phyloP scores from a whole-genome alignment of 2,888 invertebrate species.

The Tribolium freemani region DNA sequence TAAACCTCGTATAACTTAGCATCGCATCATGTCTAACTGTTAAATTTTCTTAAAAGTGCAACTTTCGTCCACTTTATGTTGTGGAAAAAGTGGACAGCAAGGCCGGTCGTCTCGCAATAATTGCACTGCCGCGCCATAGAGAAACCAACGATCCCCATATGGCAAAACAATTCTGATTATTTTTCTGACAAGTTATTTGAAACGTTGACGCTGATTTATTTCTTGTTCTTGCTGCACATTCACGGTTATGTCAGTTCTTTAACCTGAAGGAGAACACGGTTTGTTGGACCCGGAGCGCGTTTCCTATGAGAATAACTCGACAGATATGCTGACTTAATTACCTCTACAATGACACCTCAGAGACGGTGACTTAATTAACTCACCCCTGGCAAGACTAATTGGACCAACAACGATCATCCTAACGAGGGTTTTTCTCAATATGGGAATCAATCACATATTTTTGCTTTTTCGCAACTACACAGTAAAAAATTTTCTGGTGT shows the following conservation, averaged over 20 bases:
- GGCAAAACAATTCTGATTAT: conserved; percentile 25
- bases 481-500: too few relatives aligned
- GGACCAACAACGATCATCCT: too few relatives aligned
- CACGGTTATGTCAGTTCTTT: conserved; percentile 43
- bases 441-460: too few relatives aligned
- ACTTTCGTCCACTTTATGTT: not conserved
- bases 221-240: conserved; percentile 33
- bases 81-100: not conserved
- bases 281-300: conserved; percentile 24
- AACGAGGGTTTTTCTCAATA: too few relatives aligned
- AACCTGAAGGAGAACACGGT: conserved; percentile 41
- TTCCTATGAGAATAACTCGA: conserved; percentile 36
- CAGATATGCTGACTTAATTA: conserved; percentile 4
- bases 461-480: too few relatives aligned
- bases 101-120: not conserved
- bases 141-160: conserved; percentile 14
- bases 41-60: not conserved
- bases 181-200: conserved; percentile 18
- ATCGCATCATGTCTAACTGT: not conserved
- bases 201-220: conserved; percentile 28
- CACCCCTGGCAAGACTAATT: too few relatives aligned
- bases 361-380: too few relatives aligned
- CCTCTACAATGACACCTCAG: too few relatives aligned
- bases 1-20: conserved; percentile 11
- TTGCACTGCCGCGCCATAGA: not conserved